Evolutionary conservation across 2,888 invertebrate genomes (phyloP).

Genomic region (Odontocerum albicorne): DNA sequence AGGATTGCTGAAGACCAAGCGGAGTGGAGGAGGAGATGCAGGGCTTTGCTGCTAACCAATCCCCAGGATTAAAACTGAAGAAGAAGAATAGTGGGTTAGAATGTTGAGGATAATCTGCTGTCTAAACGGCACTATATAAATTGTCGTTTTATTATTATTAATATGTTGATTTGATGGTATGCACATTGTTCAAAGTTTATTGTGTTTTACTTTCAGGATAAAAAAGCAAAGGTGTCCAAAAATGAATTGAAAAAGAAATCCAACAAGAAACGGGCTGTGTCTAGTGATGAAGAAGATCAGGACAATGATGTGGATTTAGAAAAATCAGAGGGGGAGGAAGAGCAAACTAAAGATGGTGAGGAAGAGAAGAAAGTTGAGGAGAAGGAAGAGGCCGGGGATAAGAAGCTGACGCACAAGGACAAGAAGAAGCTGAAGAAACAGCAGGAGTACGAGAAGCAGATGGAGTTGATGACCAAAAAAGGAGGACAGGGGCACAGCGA

Average conservation of each 20-base stretch:
- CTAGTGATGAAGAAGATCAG: constrained; percentile 32
- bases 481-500: constrained; percentile 90
- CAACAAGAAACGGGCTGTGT: constrained; percentile 24
- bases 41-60: too few species aligned
- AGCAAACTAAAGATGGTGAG: constrained; percentile 26
- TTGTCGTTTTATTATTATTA: too few species aligned
- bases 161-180: background rate
- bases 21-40: too few species aligned
- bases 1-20: too few species aligned
- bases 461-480: constrained; percentile 82
- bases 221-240: constrained; percentile 34
- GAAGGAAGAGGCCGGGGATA: constrained; percentile 56
- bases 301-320: constrained; percentile 21
- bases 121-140: too few species aligned
- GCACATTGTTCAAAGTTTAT: background rate
- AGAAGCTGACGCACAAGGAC: constrained; percentile 87
- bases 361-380: constrained; percentile 21
- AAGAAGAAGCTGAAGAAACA: constrained; percentile 89
- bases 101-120: too few species aligned
- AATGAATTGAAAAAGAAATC: constrained; percentile 34
- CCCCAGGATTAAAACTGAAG: too few species aligned
- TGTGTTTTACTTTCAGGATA: constrained; percentile 32
- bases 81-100: too few species aligned
- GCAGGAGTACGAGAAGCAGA: constrained; percentile 84
- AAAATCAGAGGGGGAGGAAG: constrained; percentile 45